These are phyloP conservation scores for Drosophila ambigua DNA, from an alignment of 1,140 invertebrate genomes.

Conservation along the genomic window DNA sequence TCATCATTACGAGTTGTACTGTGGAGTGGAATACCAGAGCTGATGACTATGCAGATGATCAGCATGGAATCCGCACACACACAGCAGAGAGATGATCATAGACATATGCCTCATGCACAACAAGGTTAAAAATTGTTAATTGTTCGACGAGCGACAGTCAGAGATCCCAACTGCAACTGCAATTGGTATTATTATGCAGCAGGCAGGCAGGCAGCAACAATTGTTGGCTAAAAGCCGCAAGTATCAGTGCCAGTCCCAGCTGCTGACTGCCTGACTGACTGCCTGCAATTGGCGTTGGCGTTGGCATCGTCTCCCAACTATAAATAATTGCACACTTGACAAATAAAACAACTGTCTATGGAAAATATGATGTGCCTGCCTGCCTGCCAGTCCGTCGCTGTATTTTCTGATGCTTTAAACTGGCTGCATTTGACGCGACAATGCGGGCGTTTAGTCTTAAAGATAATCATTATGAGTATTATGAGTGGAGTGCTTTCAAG, in stretches of 20 bases:
- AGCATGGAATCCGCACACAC: too few species aligned
- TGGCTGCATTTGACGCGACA: constrained; percentile 48
- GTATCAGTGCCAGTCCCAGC: constrained; percentile 19
- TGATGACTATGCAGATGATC: neutral
- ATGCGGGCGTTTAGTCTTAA: constrained; percentile 59
- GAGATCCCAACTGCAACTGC: constrained; percentile 1
- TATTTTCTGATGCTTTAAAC: constrained; percentile 12
- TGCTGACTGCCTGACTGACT: constrained; percentile 8
- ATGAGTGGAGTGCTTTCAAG: too few species aligned
- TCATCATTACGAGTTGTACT: constrained; percentile 8
- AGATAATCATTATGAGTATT: constrained; percentile 54
- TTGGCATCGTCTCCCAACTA: constrained; percentile 41
- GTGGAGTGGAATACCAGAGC: neutral
- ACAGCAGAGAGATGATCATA: constrained; percentile 31
- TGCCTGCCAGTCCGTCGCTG: neutral
- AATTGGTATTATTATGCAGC: constrained; percentile 47
- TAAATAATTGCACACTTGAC: constrained; percentile 75
- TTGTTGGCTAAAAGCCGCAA: constrained; percentile 2
- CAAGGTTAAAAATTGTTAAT: constrained; percentile 70
- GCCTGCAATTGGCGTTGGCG: constrained; percentile 5
- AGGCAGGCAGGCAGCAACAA: constrained; percentile 5
- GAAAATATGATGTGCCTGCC: constrained; percentile 25
- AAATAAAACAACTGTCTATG: constrained; percentile 45
- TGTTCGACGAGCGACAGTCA: constrained; percentile 26
- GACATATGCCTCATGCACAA: constrained; percentile 60